These are phyloP conservation scores for Phymanthus crucifer DNA, from an alignment of 92 coral and sea anemone genomes.

Conservation along the genomic window DNA sequence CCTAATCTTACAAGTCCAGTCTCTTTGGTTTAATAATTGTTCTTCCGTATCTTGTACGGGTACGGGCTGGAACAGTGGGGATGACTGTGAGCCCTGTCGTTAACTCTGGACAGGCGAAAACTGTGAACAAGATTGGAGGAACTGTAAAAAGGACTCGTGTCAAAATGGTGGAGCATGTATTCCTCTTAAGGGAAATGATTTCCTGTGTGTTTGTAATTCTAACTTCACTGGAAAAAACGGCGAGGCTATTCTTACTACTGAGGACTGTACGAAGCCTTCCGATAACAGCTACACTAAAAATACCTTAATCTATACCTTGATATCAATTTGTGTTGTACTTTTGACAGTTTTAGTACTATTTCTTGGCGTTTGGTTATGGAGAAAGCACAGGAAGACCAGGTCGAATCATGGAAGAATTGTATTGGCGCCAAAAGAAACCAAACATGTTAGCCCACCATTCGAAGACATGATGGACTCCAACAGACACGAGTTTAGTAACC, in stretches of 20 bases:
- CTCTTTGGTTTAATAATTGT: too few relatives aligned
- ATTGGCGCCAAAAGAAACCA: conserved; percentile 32
- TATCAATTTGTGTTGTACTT: conserved; percentile 40
- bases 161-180: conserved; percentile 61
- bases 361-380: conserved; percentile 41
- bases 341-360: conserved; percentile 32
- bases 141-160: conserved; percentile 66
- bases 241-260: not conserved
- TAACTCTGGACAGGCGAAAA: conserved; percentile 78
- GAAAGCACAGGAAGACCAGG: conserved; percentile 47
- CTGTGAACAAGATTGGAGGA: conserved; percentile 65
- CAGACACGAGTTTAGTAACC: conserved; percentile 58
- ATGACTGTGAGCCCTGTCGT: conserved; percentile 53
- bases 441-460: conserved; percentile 60
- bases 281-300: too few relatives aligned
- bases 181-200: conserved; percentile 60
- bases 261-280: too few relatives aligned
- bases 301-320: conserved; percentile 46
- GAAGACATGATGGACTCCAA: conserved; percentile 57
- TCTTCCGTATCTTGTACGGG: too few relatives aligned
- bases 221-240: conserved; percentile 48
- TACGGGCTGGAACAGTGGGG: conserved; percentile 68
- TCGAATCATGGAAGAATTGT: conserved; percentile 59
- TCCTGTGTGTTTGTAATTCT: conserved; percentile 56
- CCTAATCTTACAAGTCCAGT: too few relatives aligned